Evolutionary conservation across 2,888 invertebrate species (phyloP).

Genomic region (Micoletzkya japonica): DNA sequence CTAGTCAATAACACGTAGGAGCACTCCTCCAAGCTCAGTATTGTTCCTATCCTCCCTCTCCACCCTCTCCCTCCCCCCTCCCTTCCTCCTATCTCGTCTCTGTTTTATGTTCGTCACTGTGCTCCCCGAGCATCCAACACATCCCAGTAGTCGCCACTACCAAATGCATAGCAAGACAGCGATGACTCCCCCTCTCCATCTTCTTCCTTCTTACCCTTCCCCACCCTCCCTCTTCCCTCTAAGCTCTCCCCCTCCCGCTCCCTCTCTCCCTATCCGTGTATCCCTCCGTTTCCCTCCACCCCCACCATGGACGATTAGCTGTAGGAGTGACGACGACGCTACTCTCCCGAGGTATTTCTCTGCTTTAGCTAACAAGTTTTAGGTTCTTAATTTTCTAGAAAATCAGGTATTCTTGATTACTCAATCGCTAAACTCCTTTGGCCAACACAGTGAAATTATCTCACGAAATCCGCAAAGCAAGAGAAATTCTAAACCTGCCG

Average conservation of each 20-base stretch:
- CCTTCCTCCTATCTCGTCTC: conserved; percentile 1
- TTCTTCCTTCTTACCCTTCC: background rate
- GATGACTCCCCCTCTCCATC: background rate
- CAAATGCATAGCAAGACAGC: conserved; percentile 12
- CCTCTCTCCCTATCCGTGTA: conserved; percentile 1
- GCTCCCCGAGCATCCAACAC: background rate
- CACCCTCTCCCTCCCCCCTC: conserved; percentile 1
- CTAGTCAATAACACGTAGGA: too few species aligned
- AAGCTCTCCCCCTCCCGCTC: background rate
- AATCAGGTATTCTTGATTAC: too few species aligned
- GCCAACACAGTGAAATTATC: too few species aligned
- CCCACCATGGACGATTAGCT: background rate
- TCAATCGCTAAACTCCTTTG: too few species aligned
- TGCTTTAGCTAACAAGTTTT: too few species aligned
- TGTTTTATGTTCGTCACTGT: background rate
- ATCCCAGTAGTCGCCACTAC: background rate
- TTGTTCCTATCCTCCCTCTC: conserved; percentile 9
- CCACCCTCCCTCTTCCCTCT: conserved; percentile 1
- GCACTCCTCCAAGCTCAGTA: too few species aligned
- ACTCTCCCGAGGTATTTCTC: too few species aligned
- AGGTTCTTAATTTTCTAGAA: too few species aligned
- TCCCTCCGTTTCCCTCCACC: background rate
- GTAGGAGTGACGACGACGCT: background rate
- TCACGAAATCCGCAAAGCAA: too few species aligned
- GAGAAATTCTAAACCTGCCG: too few species aligned